These are phyloP conservation scores for Pantherophis guttatus DNA, from an alignment of 2,113 vertebrate genomes.

Conservation along the genomic window DNA sequence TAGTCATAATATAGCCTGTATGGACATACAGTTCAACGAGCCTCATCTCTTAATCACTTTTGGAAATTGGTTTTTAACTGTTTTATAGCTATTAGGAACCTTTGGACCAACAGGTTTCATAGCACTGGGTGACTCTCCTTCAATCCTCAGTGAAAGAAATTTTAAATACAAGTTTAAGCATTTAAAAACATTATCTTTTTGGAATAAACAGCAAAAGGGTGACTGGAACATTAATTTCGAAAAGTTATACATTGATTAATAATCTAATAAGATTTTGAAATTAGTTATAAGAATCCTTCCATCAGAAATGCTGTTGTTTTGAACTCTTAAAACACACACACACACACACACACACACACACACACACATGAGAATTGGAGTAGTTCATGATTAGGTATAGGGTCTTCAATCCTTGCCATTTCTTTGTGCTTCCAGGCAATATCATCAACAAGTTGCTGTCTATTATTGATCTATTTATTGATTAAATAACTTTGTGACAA, in stretches of 20 bases:
- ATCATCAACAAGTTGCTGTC: not conserved
- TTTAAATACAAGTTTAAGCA: not conserved
- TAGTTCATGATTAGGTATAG: constrained; percentile 17
- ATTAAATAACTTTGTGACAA: not conserved
- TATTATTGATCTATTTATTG: not conserved
- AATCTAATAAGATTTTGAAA: not conserved
- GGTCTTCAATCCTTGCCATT: not conserved
- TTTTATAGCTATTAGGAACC: not conserved
- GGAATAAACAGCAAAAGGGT: not conserved
- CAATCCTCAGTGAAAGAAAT: not conserved
- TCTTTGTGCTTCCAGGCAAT: not conserved
- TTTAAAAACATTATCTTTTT: not conserved
- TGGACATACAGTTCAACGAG: not conserved
- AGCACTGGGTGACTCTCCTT: not conserved
- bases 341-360: too few species aligned
- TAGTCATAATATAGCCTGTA: not conserved
- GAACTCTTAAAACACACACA: too few species aligned
- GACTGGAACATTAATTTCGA: not conserved
- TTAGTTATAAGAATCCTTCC: not conserved
- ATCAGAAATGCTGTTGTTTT: too few species aligned
- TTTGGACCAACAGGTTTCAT: not conserved
- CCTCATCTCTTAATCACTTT: not conserved
- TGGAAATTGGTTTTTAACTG: not conserved
- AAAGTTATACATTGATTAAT: not conserved
- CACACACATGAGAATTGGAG: constrained; percentile 9